A percentile compares a stretch with the other conserved stretches of the same genome.
These are phyloP conservation scores for Lepisosteus oculatus DNA, from an alignment of 2,113 vertebrate genomes.

Conservation along the genomic window DNA sequence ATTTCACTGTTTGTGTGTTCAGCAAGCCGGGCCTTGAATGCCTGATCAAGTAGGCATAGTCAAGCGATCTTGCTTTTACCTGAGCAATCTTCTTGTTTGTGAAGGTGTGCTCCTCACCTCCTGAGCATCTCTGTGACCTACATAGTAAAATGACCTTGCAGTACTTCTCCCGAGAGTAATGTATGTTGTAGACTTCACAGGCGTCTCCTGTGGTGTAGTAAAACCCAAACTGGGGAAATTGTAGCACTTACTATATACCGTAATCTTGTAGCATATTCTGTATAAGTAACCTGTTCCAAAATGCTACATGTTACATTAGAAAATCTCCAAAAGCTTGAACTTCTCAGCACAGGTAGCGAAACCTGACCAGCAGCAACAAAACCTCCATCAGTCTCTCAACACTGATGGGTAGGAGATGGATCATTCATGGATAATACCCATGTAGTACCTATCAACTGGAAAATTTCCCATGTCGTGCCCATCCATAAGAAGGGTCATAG, in stretches of 20 bases:
- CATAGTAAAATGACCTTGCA: constrained; percentile 2
- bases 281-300: neutral
- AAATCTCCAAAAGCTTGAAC: no score
- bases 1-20: neutral
- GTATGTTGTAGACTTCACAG: neutral
- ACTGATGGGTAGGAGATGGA: no score
- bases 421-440: no score
- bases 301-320: neutral
- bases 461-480: no score
- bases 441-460: no score
- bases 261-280: neutral
- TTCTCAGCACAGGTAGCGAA: neutral
- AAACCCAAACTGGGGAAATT: neutral
- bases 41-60: neutral
- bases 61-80: neutral
- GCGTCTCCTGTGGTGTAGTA: neutral
- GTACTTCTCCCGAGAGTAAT: neutral
- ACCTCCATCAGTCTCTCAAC: no score
- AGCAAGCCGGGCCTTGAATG: neutral
- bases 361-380: neutral
- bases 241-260: neutral
- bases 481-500: no score
- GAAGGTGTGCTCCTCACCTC: neutral
- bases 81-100: neutral
- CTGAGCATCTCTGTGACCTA: constrained; percentile 3